A percentile compares a stretch with the other conserved stretches of the same genome.
phyloP scores from a whole-genome alignment of 1,140 invertebrate genomes.

The Diabrotica undecimpunctata region DNA sequence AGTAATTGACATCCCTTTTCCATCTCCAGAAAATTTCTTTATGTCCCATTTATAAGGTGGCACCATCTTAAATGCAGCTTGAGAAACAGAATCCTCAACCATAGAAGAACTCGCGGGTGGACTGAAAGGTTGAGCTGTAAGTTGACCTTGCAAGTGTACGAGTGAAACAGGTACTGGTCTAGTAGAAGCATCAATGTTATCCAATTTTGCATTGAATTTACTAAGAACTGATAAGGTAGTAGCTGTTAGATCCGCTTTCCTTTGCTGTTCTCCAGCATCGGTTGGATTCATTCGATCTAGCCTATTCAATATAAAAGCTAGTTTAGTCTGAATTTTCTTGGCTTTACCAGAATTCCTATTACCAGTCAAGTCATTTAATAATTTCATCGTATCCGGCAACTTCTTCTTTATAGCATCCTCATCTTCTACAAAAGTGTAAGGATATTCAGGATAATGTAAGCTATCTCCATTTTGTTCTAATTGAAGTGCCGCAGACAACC shows the following conservation, averaged over 20 bases:
- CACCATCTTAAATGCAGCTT: neutral
- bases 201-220: slow-evolving; percentile 1
- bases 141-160: neutral
- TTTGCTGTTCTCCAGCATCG: neutral
- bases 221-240: neutral
- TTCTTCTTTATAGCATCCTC: neutral
- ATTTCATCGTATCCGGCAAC: neutral
- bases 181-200: neutral
- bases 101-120: neutral
- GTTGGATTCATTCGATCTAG: slow-evolving; percentile 14
- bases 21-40: slow-evolving; percentile 2
- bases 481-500: slow-evolving; percentile 13
- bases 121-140: neutral
- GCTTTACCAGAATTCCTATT: neutral
- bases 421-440: slow-evolving; percentile 18
- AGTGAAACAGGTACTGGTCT: neutral
- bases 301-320: slow-evolving; percentile 13
- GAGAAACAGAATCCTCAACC: neutral
- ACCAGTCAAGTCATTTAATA: neutral
- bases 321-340: slow-evolving; percentile 9
- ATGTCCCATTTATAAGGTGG: slow-evolving; percentile 11
- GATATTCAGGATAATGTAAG: slow-evolving; percentile 13
- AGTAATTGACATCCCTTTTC: slow-evolving; percentile 1
- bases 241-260: neutral
- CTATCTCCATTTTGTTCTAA: slow-evolving; percentile 22